These are phyloP conservation scores for Ceryle rudis DNA, from an alignment of 2,797 vertebrate species.

Conservation along the genomic window DNA sequence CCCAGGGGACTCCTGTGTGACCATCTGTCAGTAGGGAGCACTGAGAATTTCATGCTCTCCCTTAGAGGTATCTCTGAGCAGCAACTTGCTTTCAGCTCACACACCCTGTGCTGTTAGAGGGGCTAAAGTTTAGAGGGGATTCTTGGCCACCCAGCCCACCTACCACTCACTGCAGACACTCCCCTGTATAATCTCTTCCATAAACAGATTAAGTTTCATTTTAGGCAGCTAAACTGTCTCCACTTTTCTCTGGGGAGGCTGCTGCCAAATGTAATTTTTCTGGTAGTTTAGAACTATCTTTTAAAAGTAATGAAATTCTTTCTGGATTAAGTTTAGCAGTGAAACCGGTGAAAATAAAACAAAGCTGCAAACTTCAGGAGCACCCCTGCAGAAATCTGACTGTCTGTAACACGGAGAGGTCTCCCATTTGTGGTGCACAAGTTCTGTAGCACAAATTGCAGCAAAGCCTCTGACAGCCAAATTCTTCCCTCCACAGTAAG, in stretches of 20 bases:
- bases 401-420: not conserved
- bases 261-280: not conserved
- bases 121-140: not conserved
- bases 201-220: not conserved
- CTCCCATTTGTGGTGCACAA: not conserved
- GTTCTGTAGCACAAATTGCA: not conserved
- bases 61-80: not conserved
- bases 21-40: not conserved
- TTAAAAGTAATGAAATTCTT: slow-evolving; percentile 11
- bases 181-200: not conserved
- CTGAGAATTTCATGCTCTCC: not conserved
- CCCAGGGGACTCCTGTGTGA: not conserved
- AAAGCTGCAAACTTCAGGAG: not conserved
- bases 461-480: not conserved
- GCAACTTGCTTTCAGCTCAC: not conserved
- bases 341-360: not conserved
- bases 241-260: not conserved
- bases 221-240: slow-evolving; percentile 24
- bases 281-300: not conserved
- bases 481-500: not conserved
- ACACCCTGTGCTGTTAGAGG: not conserved
- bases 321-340: not conserved
- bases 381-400: not conserved
- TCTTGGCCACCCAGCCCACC: not conserved
- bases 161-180: not conserved